Percentiles rank a stretch among this genome's conserved stretches.
Conservation (phyloP, 2,113 vertebrate genomes). For the Siphamia tubifer region DNA sequence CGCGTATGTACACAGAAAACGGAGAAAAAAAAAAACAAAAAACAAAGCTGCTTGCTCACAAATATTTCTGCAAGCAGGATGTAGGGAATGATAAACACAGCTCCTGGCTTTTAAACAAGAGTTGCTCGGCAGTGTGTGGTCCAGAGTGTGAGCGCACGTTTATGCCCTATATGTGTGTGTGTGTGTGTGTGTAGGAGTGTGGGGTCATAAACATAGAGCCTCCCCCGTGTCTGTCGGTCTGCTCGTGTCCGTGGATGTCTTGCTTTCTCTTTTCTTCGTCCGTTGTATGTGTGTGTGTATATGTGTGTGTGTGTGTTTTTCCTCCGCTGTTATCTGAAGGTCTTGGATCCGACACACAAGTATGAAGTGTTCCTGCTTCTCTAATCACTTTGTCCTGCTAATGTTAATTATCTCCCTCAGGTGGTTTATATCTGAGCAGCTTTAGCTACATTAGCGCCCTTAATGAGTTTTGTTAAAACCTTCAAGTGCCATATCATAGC, state of each 20-base stretch:
- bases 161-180: conserved; percentile 8
- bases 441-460: neutral
- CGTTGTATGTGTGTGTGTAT: too few relatives aligned
- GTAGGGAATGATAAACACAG: conserved; percentile 77
- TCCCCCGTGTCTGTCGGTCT: conserved; percentile 60
- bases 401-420: conserved; percentile 31
- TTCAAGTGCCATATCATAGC: neutral
- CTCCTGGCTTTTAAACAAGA: conserved; percentile 81
- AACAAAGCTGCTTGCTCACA: conserved; percentile 46
- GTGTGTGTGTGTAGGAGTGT: neutral
- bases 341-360: conserved; percentile 33
- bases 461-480: too few relatives aligned
- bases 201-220: conserved; percentile 64
- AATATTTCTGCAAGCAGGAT: conserved; percentile 78
- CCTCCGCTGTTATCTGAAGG: conserved; percentile 40
- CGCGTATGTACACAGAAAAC: conserved; percentile 14
- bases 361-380: conserved; percentile 45
- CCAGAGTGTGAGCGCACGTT: conserved; percentile 16
- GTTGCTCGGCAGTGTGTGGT: conserved; percentile 78
- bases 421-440: conserved; percentile 27
- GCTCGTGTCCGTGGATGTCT: conserved; percentile 16
- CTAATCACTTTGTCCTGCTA: neutral
- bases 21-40: conserved; percentile 11
- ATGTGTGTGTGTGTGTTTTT: conserved; percentile 16
- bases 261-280: neutral